phyloP scores from a whole-genome alignment of 2,797 vertebrate genomes.

The Hafferia zeledoni region DNA sequence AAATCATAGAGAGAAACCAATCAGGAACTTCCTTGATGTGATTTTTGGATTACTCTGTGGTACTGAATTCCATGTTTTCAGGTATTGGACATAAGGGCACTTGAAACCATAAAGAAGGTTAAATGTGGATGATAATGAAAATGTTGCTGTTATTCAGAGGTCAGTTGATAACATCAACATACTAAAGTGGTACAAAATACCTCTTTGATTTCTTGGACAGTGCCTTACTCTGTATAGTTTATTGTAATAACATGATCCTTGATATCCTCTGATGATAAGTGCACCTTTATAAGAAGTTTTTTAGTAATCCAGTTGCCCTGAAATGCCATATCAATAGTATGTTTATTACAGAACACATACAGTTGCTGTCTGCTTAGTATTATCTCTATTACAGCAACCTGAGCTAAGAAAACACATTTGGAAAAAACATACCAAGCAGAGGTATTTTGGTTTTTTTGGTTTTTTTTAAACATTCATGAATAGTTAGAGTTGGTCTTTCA shows the following conservation, averaged over 20 bases:
- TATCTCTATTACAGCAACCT: neutral
- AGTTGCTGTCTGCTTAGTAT: neutral
- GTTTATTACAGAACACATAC: neutral
- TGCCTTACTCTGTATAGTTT: neutral
- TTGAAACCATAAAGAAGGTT: conserved; percentile 24
- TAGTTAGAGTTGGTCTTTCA: neutral
- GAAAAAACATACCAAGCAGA: neutral
- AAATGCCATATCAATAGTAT: neutral
- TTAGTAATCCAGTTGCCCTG: neutral
- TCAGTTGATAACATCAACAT: neutral
- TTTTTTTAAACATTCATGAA: neutral
- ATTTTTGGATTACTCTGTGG: conserved; percentile 32
- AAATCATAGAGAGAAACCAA: conserved; percentile 48
- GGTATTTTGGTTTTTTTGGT: neutral
- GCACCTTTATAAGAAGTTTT: neutral
- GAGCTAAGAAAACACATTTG: conserved; percentile 11
- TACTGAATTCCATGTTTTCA: neutral
- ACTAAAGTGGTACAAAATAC: neutral
- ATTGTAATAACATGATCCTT: neutral
- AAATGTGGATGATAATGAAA: conserved; percentile 12
- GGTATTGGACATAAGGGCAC: neutral
- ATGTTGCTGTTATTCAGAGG: neutral
- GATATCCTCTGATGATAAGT: neutral
- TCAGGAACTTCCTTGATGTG: conserved; percentile 43
- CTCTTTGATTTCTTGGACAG: neutral